Conservation (phyloP, 1,140 invertebrate species). For the Cyrtorhinus lividipennis region DNA sequence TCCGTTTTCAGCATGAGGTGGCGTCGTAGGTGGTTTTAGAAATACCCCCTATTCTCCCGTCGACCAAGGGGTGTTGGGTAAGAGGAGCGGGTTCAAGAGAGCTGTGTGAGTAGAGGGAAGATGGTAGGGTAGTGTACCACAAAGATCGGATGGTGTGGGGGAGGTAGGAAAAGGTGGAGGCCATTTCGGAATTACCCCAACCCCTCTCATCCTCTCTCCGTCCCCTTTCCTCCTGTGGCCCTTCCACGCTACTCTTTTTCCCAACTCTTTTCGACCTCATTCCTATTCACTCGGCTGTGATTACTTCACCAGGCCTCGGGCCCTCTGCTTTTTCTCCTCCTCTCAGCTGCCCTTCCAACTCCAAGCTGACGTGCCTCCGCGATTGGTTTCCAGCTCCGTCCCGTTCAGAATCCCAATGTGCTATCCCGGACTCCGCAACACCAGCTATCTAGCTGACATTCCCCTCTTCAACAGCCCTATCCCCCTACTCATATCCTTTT, state of each 20-base stretch:
- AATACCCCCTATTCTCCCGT: no score
- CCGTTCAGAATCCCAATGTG: not conserved
- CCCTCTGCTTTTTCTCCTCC: not conserved
- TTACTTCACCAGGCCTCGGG: not conserved
- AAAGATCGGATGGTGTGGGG: no score
- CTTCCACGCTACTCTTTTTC: not conserved
- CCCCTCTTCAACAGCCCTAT: no score
- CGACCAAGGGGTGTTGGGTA: no score
- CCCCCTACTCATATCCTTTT: no score
- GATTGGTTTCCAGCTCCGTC: not conserved
- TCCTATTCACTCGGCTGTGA: not conserved
- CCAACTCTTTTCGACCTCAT: not conserved
- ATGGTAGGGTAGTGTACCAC: no score
- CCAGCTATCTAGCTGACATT: no score
- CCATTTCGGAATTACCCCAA: not conserved
- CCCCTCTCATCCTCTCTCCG: not conserved
- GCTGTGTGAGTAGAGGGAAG: no score
- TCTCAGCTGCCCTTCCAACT: not conserved
- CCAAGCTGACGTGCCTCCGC: not conserved
- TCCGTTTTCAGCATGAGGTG: no score
- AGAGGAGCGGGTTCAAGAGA: no score
- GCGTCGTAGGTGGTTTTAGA: no score
- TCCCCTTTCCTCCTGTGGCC: not conserved
- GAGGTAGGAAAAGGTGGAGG: not conserved
- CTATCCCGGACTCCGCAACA: no score